Conservation (phyloP, 2,113 vertebrate species). For the Sphaerodactylus townsendi region DNA sequence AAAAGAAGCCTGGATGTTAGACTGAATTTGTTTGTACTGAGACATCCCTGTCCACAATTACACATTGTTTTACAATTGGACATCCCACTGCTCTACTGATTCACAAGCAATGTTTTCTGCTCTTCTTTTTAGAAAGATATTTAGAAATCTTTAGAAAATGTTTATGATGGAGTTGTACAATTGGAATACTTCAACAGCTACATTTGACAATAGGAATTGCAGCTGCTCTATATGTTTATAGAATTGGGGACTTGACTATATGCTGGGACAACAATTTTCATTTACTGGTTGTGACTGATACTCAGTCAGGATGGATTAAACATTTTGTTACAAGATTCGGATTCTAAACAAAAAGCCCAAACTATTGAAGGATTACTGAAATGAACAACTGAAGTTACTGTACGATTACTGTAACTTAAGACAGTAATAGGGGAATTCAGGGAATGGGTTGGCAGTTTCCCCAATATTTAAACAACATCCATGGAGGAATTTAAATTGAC, state of each 20-base stretch:
- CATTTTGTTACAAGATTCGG: not conserved
- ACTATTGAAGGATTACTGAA: no score
- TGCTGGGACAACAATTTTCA: not conserved
- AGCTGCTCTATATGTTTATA: not conserved
- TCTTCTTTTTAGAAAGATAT: not conserved
- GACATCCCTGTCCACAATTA: not conserved
- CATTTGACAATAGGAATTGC: not conserved
- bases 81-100: not conserved
- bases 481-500: not conserved
- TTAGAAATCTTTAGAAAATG: not conserved
- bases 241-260: not conserved
- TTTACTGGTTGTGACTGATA: not conserved
- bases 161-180: not conserved
- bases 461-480: not conserved
- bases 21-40: constrained; percentile 1
- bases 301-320: not conserved
- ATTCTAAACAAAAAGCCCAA: not conserved
- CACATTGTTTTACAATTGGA: not conserved
- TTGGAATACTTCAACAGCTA: not conserved
- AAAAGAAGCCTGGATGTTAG: not conserved
- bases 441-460: not conserved
- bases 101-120: not conserved
- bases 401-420: not conserved
- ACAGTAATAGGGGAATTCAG: not conserved
- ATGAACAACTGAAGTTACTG: not conserved